Conservation (phyloP, 2,888 invertebrate species). For the Hecatera dysodea region DNA sequence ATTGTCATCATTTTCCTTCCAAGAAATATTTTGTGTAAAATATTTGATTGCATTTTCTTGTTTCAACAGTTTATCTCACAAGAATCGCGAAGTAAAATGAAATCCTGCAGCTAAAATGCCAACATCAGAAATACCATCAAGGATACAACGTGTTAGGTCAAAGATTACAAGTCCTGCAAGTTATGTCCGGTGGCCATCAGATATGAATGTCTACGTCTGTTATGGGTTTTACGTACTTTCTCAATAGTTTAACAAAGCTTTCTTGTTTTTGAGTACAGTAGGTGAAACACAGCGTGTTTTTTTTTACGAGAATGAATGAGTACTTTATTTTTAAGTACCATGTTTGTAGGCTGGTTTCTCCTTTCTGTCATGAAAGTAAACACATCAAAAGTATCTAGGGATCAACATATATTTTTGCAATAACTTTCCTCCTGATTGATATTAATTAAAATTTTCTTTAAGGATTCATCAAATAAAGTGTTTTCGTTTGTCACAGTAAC, state of each 20-base stretch:
- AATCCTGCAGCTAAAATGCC: background rate
- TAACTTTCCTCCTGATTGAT: too few species aligned
- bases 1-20: background rate
- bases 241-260: slow-evolving; percentile 4
- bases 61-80: background rate
- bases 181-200: slow-evolving; percentile 4
- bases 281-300: background rate
- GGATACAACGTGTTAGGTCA: slow-evolving; percentile 35
- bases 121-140: slow-evolving; percentile 13
- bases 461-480: too few species aligned
- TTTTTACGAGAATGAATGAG: background rate
- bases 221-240: slow-evolving; percentile 37
- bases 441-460: too few species aligned
- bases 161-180: slow-evolving; percentile 26
- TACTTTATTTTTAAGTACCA: background rate
- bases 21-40: background rate
- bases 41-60: background rate
- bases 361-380: background rate
- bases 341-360: background rate
- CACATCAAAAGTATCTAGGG: too few species aligned
- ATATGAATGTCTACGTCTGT: slow-evolving; percentile 3
- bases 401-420: too few species aligned
- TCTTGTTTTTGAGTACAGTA: background rate
- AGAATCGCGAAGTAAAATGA: background rate
- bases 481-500: too few species aligned